Base-by-base conservation (phyloP, 1,140 invertebrate genomes). In the Globodera ellingtonae region DNA sequence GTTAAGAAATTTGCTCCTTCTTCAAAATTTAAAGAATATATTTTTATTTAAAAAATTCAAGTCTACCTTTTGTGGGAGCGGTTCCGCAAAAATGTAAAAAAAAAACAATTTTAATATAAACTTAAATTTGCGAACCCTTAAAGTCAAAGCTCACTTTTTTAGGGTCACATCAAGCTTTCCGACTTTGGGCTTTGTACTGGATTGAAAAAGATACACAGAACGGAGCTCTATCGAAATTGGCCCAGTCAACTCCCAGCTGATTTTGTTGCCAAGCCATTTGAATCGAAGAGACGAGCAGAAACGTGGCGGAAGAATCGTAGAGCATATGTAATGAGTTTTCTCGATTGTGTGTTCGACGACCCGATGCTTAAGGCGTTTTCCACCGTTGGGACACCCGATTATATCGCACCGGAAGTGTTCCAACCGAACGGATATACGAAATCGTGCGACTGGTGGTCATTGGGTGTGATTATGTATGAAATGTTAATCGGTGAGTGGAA, bases 381-480 rank as follows among this genome's bases (percentile, higher is more conserved):
- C 82, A 99, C 97, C 18, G 98, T 99, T 56, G 98, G 98, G 67
- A 99, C 98, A 47, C 97, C 97, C 7, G 97, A 99, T 91, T 99
- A 99, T 89, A 99, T 99, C 88, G 97, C 97, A n/a, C 97, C 97
- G 9, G 94, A 95, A 92, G 96, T 98, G 56, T 90, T 98, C 91
- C 93, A 97, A 85, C 96, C 98, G 91, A 97, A 95, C 46, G 98
- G 98, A 76, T 99, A 99, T 90, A 95, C 94, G 2, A 94, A 94
- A 59, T 94, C 95, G 73, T 98, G 97, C 89, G 98, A 99, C 91
- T 99, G 96, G 94, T 99, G 97, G 98, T 98, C 95, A 75, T 91
- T 99, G 69, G 98, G 98, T 69, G 97, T 99, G 70, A 99, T 99
- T 84, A 99, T 99, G 97, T 99, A 98, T 91, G 98, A 99, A 92